Evolutionary conservation across 1,140 invertebrate genomes (phyloP), one percentile per base, ranked within the genome.

Genomic region (Caenorhabditis brenneri): DNA sequence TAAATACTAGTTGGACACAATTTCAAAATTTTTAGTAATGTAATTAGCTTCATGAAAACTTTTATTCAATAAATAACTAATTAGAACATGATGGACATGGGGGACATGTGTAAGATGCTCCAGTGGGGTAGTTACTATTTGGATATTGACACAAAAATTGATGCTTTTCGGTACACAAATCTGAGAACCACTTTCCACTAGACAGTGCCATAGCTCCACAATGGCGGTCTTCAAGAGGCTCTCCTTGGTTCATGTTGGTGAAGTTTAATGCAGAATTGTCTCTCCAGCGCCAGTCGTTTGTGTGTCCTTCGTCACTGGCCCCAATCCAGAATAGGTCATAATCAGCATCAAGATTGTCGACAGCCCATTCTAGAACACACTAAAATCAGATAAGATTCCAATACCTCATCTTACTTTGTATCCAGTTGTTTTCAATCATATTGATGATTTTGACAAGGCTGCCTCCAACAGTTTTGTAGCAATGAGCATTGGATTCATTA

Each of bases 351-450:
- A 74, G 65, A 19, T 74, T 24, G 22, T 39, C 33, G 7, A 74
- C 65, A 74, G 33, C 65, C 0, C 42, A 12, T 24, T 74, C 65
- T 74, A n/a, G 33, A 74, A 27, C 0, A 22, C 19, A 12, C 10
- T 5, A 19, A n/a, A 0, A 0, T n/a, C 0, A 12, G 7, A 22
- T 0, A 0, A 27, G 22, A 1, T 12, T 24, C 33, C 19, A n/a
- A n/a, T n/a, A n/a, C n/a, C n/a, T n/a, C n/a, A n/a, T n/a, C n/a
- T n/a, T 24, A 74, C 65, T 74, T n/a, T 74, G 33, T 42, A 74
- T 74, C 65, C 65, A 74, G n/a, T 74, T 74, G 36, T 74, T 74
- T 15, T 74, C 36, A 24, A 74, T 74, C 33, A 74, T 74, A 29
- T 46, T 74, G 58, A 27, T 6, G 19, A 74, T 42, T 46, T 29